Percentiles rank a stretch among this genome's conserved stretches.
phyloP scores from a whole-genome alignment of 2,888 invertebrate genomes.

The Stenodera caucasica region DNA sequence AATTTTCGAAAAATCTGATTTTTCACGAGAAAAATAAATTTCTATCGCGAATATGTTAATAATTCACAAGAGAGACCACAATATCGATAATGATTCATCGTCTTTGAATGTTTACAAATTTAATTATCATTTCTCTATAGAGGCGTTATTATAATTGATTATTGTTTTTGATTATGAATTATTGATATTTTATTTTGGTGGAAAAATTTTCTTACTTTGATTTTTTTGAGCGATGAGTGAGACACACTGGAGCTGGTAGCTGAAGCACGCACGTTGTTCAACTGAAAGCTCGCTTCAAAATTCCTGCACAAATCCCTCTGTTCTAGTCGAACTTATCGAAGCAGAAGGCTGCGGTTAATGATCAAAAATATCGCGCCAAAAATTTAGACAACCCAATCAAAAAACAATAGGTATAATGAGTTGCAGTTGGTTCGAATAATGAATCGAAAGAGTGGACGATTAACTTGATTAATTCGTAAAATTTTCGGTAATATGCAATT shows the following conservation, averaged over 20 bases:
- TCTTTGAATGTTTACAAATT: not conserved
- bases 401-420: not conserved
- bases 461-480: too few relatives aligned
- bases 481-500: too few relatives aligned
- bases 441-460: not conserved
- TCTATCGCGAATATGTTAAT: not conserved
- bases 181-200: too few relatives aligned
- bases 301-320: not conserved
- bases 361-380: not conserved
- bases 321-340: not conserved
- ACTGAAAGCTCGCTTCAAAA: not conserved
- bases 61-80: not conserved
- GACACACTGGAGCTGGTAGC: not conserved
- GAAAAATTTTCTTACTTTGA: too few relatives aligned
- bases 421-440: not conserved
- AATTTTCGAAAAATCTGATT: too few relatives aligned
- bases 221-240: not conserved
- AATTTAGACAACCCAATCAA: not conserved
- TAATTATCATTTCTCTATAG: not conserved
- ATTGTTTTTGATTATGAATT: too few relatives aligned
- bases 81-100: not conserved
- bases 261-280: not conserved
- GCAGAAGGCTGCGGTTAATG: not conserved
- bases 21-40: too few relatives aligned
- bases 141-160: not conserved